These are phyloP conservation scores for Bombus consobrinus DNA, from an alignment of 1,140 invertebrate genomes.

Conservation along the genomic window DNA sequence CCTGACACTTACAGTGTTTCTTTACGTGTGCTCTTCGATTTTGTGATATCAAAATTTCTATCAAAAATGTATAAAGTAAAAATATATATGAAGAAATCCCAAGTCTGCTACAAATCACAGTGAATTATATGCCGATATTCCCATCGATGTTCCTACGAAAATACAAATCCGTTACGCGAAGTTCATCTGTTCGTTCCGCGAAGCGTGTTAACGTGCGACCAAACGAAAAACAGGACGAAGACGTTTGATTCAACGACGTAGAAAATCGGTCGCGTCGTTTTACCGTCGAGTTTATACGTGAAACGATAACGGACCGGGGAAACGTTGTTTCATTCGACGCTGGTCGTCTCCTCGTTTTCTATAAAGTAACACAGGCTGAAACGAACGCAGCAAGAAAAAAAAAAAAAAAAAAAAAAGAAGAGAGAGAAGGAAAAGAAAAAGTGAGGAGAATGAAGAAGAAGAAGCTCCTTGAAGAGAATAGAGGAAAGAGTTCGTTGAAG, in stretches of 20 bases:
- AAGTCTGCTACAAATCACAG: too few species aligned
- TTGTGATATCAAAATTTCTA: too few species aligned
- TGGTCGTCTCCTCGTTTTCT: background rate
- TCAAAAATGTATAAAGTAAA: too few species aligned
- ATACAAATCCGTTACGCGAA: too few species aligned
- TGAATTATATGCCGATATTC: too few species aligned
- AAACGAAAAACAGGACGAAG: background rate
- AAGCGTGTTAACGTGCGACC: background rate
- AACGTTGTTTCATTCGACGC: background rate
- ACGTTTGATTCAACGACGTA: background rate
- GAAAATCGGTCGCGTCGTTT: background rate
- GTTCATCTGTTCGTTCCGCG: too few species aligned
- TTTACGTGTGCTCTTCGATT: too few species aligned
- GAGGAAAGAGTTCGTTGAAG: conserved; percentile 30
- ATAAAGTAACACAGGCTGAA: background rate
- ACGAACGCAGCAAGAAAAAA: background rate
- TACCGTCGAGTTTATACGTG: background rate
- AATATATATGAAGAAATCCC: too few species aligned
- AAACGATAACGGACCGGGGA: background rate
- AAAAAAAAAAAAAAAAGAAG: background rate
- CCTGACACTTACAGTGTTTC: too few species aligned
- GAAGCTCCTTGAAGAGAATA: background rate
- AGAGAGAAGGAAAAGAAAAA: too few species aligned
- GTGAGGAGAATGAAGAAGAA: too few species aligned
- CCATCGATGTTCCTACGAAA: too few species aligned